A percentile compares a stretch with the other conserved stretches of the same genome.
phyloP scores from a whole-genome alignment of 2,888 invertebrate genomes.

The Rotaria socialis region DNA sequence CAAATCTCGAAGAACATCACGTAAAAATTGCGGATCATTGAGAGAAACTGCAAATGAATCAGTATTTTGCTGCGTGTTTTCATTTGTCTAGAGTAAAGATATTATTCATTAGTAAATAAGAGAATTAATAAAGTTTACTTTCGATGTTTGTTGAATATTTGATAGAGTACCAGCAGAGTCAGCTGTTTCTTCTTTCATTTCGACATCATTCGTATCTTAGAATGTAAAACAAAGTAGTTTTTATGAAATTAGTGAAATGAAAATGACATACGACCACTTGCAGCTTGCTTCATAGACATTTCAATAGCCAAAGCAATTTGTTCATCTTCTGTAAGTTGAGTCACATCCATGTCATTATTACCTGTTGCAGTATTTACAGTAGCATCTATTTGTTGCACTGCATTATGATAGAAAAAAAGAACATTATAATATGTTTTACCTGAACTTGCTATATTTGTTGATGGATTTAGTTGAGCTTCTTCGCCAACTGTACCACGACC shows the following conservation, averaged over 20 bases:
- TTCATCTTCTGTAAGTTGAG: conserved; percentile 91
- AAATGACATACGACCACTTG: background rate
- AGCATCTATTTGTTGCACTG: background rate
- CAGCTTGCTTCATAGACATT: conserved; percentile 69
- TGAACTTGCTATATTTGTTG: conserved; percentile 47
- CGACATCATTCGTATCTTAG: conserved; percentile 37
- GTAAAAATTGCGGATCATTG: conserved; percentile 85
- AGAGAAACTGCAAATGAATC: conserved; percentile 71
- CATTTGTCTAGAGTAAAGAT: background rate
- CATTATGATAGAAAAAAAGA: background rate
- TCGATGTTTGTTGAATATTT: background rate
- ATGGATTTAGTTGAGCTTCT: conserved; percentile 1
- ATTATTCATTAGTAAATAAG: no score
- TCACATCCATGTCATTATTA: conserved; percentile 41
- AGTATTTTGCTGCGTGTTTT: background rate
- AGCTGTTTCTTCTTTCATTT: conserved; percentile 42
- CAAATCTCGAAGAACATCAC: conserved; percentile 83
- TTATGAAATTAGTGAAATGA: background rate
- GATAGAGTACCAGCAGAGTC: background rate
- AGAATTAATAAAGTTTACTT: background rate
- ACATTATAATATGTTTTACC: conserved; percentile 34
- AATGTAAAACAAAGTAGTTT: background rate
- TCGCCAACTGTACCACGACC: conserved; percentile 49
- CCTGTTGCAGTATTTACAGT: background rate
- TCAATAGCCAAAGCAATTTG: conserved; percentile 98